These are phyloP conservation scores for Boleophthalmus pectinirostris DNA, from an alignment of 2,113 vertebrate genomes.

Conservation along the genomic window DNA sequence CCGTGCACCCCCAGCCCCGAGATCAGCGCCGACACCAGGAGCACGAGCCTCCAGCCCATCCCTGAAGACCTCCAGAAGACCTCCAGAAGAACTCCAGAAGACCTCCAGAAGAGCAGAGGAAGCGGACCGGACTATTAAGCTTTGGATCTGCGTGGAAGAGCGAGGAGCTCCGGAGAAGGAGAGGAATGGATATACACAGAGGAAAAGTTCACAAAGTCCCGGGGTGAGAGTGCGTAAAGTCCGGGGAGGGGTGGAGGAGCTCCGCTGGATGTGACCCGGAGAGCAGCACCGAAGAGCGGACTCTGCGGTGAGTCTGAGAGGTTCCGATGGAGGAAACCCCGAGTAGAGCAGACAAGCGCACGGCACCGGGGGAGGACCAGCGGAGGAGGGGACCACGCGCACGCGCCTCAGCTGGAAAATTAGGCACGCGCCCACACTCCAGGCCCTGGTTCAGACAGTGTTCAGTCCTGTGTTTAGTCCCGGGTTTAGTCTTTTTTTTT, in stretches of 20 bases:
- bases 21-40: constrained; percentile 53
- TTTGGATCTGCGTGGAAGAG: background rate
- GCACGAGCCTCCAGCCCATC: constrained; percentile 41
- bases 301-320: background rate
- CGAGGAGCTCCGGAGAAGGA: background rate
- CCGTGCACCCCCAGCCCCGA: constrained; percentile 22
- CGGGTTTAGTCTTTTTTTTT: no score
- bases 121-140: background rate
- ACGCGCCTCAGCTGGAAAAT: constrained; percentile 1
- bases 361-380: constrained; percentile 9
- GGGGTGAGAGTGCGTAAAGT: background rate
- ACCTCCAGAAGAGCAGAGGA: background rate
- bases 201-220: background rate
- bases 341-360: background rate
- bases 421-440: background rate
- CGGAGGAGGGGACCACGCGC: background rate
- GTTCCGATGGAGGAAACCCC: background rate
- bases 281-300: background rate
- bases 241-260: background rate
- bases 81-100: background rate
- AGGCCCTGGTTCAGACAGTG: no score
- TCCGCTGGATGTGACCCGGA: background rate
- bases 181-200: background rate
- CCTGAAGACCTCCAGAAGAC: background rate
- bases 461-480: background rate